Conservation (phyloP, 1,140 invertebrate species). For the Lineus longissimus region DNA sequence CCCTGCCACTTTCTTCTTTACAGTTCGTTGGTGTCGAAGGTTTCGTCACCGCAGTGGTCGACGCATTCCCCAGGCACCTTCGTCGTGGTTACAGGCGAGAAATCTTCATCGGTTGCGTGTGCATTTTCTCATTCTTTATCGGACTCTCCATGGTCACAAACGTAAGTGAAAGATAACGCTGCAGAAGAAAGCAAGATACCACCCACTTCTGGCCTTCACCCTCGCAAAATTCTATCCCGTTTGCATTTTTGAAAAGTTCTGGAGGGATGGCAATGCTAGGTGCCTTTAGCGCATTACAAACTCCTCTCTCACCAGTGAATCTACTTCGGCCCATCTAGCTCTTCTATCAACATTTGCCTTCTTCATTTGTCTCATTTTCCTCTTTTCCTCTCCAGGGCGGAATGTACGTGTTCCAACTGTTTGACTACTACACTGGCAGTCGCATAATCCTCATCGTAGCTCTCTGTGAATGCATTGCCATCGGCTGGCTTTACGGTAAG, state of each 20-base stretch:
- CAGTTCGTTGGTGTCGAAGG: conserved; percentile 80
- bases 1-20: too few relatives aligned
- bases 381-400: conserved; percentile 59
- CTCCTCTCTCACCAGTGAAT: too few relatives aligned
- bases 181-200: too few relatives aligned
- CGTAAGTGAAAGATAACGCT: conserved; percentile 54
- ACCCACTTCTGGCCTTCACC: too few relatives aligned
- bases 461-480: conserved; percentile 68
- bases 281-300: too few relatives aligned
- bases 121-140: conserved; percentile 62
- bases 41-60: conserved; percentile 71
- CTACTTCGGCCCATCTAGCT: too few relatives aligned
- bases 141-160: conserved; percentile 70
- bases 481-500: conserved; percentile 71
- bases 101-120: conserved; percentile 62
- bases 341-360: too few relatives aligned
- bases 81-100: conserved; percentile 53
- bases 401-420: conserved; percentile 69
- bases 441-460: conserved; percentile 69
- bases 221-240: too few relatives aligned
- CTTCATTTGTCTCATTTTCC: too few relatives aligned
- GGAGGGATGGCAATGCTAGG: too few relatives aligned
- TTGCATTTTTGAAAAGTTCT: too few relatives aligned
- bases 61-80: conserved; percentile 62
- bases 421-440: conserved; percentile 70